phyloP scores from a whole-genome alignment of 2,113 vertebrate genomes.

The Elephantulus edwardii region DNA sequence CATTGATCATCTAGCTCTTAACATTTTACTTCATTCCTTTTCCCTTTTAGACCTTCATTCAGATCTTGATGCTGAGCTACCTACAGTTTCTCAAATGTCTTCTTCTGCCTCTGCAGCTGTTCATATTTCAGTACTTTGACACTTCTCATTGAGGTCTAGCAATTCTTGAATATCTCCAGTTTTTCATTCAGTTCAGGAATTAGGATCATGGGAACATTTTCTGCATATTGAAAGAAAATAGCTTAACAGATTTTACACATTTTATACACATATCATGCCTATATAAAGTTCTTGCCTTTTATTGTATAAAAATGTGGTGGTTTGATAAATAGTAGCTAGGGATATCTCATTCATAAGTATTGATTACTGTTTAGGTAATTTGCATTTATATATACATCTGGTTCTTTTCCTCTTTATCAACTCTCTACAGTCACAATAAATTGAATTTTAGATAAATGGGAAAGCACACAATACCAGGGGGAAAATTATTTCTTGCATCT shows the following conservation, averaged over 20 bases:
- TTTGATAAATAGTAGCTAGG: conserved; percentile 21
- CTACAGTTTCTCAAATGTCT: background rate
- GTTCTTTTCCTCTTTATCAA: background rate
- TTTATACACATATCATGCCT: background rate
- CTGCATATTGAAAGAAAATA: conserved; percentile 7
- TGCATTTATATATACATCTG: conserved; percentile 59
- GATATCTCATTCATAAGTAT: conserved; percentile 49
- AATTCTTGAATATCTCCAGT: background rate
- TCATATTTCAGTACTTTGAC: background rate
- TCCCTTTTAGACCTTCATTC: no score
- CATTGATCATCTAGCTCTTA: background rate
- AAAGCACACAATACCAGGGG: background rate
- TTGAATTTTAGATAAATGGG: conserved; percentile 62
- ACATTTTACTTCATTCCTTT: background rate
- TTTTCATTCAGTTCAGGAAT: conserved; percentile 1
- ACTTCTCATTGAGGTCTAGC: background rate
- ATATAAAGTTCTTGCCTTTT: background rate
- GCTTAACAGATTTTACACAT: background rate
- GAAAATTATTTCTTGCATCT: conserved; percentile 56
- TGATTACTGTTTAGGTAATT: conserved; percentile 52
- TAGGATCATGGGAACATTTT: background rate
- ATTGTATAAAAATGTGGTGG: background rate
- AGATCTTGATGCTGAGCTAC: background rate
- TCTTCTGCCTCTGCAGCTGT: background rate
- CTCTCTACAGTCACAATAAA: background rate